Conservation (phyloP, 2,888 invertebrate genomes). For the Trilocha varians region DNA sequence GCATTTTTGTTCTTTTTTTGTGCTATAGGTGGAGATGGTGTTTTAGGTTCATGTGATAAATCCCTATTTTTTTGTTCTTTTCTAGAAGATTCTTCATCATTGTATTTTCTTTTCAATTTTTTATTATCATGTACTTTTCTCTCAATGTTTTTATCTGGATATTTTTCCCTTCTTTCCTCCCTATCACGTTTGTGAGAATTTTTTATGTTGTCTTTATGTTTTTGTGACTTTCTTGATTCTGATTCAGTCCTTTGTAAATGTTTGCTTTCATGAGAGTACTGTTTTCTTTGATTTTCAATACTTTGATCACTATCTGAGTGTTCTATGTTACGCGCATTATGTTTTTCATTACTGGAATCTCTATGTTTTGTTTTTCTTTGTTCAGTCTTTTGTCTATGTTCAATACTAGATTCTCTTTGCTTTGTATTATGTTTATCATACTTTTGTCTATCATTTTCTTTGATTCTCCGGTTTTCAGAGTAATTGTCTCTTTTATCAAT, state of each 20-base stretch:
- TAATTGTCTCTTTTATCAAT: slow-evolving; percentile 6
- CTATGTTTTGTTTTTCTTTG: not conserved
- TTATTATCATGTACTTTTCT: slow-evolving; percentile 2
- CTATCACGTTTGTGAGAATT: not conserved
- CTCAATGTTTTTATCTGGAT: slow-evolving; percentile 2
- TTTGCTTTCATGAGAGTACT: not conserved
- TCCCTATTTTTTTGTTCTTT: slow-evolving; percentile 7
- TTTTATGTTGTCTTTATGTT: slow-evolving; percentile 1
- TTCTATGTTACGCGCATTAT: not conserved
- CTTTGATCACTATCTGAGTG: not conserved
- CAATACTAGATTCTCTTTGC: slow-evolving; percentile 4
- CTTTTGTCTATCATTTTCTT: no score
- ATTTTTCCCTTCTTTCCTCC: not conserved
- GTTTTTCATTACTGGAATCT: not conserved
- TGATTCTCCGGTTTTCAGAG: no score
- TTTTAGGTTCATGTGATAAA: slow-evolving; percentile 13
- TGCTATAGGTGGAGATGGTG: slow-evolving; percentile 22
- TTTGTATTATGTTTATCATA: no score
- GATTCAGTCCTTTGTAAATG: not conserved
- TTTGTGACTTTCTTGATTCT: not conserved
- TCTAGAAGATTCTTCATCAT: slow-evolving; percentile 11
- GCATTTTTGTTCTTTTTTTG: slow-evolving; percentile 13
- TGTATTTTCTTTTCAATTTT: not conserved
- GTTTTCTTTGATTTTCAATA: not conserved
- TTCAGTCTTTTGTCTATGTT: not conserved